Percentiles rank a stretch among this genome's conserved stretches.
These are phyloP conservation scores for Saccopteryx bilineata DNA, from an alignment of 2,113 vertebrate genomes.

Conservation along the genomic window DNA sequence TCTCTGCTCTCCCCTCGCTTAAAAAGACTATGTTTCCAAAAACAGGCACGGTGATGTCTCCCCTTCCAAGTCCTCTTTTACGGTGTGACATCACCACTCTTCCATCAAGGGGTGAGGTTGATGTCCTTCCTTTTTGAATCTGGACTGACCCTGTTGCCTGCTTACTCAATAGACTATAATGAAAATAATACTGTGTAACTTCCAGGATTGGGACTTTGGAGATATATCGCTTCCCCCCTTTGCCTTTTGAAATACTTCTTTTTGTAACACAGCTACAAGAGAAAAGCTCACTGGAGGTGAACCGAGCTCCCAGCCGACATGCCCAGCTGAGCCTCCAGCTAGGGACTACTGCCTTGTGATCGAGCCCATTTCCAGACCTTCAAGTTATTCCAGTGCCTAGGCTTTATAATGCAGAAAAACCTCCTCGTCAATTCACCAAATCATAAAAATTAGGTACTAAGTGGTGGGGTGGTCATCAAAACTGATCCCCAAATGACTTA, in stretches of 20 bases:
- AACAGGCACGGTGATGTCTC: fast-evolving
- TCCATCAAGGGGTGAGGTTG: background rate
- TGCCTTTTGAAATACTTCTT: background rate
- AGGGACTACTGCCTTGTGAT: background rate
- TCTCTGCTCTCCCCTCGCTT: background rate
- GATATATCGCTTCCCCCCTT: background rate
- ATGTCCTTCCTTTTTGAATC: background rate
- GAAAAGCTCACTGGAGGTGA: background rate
- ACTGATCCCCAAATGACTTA: background rate
- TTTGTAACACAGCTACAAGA: background rate
- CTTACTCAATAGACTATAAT: background rate
- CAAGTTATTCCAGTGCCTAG: background rate
- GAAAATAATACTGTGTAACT: background rate
- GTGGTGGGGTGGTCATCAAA: background rate
- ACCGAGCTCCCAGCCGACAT: background rate
- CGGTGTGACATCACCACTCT: background rate
- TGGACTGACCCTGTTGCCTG: background rate
- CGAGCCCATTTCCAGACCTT: background rate
- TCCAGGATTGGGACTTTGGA: background rate
- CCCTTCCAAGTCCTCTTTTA: background rate
- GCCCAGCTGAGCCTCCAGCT: background rate
- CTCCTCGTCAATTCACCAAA: background rate
- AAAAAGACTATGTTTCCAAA: background rate
- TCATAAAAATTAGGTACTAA: background rate
- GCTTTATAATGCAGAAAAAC: background rate